Conservation (phyloP, 2,888 invertebrate genomes). For the Thymelicus sylvestris region DNA sequence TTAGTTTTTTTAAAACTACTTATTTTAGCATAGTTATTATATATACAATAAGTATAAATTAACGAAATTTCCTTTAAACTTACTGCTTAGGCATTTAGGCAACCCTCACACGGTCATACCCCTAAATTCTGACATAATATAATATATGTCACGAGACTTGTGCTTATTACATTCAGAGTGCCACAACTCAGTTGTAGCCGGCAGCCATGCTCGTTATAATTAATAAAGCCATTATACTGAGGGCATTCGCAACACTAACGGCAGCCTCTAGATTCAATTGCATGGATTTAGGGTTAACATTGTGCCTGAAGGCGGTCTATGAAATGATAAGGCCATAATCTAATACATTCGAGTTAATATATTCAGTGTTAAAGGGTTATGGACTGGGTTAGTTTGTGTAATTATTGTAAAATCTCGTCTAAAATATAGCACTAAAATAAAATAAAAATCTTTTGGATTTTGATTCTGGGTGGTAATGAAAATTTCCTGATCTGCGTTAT, state of each 20-base stretch:
- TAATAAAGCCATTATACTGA: conserved; percentile 29
- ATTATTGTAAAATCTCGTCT: too few species aligned
- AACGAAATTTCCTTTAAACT: too few species aligned
- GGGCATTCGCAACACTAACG: conserved; percentile 28
- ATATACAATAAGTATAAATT: too few species aligned
- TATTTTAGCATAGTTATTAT: too few species aligned
- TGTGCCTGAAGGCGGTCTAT: conserved; percentile 28
- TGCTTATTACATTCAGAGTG: conserved; percentile 3
- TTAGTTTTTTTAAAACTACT: too few species aligned
- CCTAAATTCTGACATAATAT: neutral
- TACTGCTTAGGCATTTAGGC: too few species aligned
- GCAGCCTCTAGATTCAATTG: conserved; percentile 34
- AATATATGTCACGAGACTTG: neutral
- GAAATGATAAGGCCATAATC: conserved; percentile 23
- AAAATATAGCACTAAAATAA: too few species aligned
- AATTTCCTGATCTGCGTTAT: too few species aligned
- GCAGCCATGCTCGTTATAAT: conserved; percentile 27
- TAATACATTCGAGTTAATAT: conserved; percentile 11
- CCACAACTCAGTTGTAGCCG: conserved; percentile 17
- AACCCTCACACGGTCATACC: too few species aligned
- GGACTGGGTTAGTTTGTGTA: neutral
- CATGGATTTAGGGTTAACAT: conserved; percentile 33
- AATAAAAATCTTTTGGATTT: too few species aligned
- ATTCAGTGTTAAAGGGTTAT: neutral
- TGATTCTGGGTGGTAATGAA: too few species aligned